phyloP scores from a whole-genome alignment of 2,113 vertebrate species.

The Oceanodroma tethys region DNA sequence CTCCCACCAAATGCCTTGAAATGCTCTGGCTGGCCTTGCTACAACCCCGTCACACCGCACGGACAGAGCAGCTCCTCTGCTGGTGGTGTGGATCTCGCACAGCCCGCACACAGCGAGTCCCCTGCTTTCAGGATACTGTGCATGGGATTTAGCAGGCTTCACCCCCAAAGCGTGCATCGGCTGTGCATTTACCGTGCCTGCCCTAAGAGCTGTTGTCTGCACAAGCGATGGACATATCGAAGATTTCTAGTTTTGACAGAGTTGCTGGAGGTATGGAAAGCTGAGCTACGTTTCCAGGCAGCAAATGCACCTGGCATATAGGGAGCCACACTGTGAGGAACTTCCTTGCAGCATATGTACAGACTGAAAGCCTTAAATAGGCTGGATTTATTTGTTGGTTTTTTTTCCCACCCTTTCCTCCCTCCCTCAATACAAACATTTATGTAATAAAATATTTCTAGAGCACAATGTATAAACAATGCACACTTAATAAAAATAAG shows the following conservation, averaged over 20 bases:
- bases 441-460: constrained; percentile 15
- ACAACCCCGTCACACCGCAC: background rate
- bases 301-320: background rate
- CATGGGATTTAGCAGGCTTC: background rate
- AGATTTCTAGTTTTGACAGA: background rate
- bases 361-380: background rate
- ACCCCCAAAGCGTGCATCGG: background rate
- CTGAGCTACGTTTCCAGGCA: background rate
- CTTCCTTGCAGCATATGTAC: background rate
- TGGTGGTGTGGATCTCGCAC: fast-evolving
- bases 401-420: background rate
- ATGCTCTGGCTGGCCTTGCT: background rate
- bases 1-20: background rate
- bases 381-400: background rate
- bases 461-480: constrained; percentile 9
- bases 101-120: fast-evolving
- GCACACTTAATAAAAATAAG: background rate
- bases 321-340: background rate
- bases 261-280: background rate
- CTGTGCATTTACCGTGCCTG: background rate
- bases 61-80: background rate
- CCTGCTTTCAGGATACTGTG: background rate
- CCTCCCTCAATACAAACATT: constrained; percentile 23
- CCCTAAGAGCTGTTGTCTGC: background rate
- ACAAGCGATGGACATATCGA: fast-evolving